Evolutionary conservation across 1,140 invertebrate species (phyloP).

Genomic region (Muscidifurax raptorellus): DNA sequence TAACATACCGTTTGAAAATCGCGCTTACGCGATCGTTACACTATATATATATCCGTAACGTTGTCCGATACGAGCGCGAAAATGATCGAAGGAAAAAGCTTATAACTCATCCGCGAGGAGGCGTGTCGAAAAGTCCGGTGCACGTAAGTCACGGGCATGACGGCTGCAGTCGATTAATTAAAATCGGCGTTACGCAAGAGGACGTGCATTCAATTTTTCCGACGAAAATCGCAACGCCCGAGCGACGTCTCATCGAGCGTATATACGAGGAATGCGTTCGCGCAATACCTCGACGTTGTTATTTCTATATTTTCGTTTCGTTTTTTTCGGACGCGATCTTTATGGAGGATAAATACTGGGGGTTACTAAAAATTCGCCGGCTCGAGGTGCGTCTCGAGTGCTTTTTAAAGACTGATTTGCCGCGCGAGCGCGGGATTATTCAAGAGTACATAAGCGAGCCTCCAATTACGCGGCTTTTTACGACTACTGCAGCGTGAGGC

Average conservation of each 20-base stretch:
- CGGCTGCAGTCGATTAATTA: slow-evolving; percentile 48
- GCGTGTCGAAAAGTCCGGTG: slow-evolving; percentile 34
- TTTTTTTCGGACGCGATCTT: slow-evolving; percentile 10
- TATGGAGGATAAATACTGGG: neutral
- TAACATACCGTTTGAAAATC: too few relatives aligned
- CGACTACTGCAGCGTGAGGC: neutral
- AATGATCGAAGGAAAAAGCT: neutral
- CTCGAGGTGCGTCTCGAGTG: neutral
- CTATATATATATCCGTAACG: too few relatives aligned
- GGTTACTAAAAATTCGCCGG: slow-evolving; percentile 21
- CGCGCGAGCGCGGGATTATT: slow-evolving; percentile 40
- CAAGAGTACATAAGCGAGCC: neutral
- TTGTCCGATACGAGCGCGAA: too few relatives aligned
- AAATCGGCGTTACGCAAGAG: slow-evolving; percentile 33
- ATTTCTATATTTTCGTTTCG: neutral
- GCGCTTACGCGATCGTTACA: too few relatives aligned
- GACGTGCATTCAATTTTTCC: neutral
- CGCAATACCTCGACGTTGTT: neutral
- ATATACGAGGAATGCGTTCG: slow-evolving; percentile 28
- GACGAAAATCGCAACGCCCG: slow-evolving; percentile 21
- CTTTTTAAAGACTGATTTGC: slow-evolving; percentile 32
- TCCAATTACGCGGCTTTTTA: slow-evolving; percentile 13
- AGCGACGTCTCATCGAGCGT: slow-evolving; percentile 34
- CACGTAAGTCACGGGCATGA: neutral
- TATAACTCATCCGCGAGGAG: slow-evolving; percentile 49